Evolutionary conservation across 2,113 vertebrate species (phyloP), one percentile per base, ranked within the genome.

Genomic region (Camarhynchus parvulus): DNA sequence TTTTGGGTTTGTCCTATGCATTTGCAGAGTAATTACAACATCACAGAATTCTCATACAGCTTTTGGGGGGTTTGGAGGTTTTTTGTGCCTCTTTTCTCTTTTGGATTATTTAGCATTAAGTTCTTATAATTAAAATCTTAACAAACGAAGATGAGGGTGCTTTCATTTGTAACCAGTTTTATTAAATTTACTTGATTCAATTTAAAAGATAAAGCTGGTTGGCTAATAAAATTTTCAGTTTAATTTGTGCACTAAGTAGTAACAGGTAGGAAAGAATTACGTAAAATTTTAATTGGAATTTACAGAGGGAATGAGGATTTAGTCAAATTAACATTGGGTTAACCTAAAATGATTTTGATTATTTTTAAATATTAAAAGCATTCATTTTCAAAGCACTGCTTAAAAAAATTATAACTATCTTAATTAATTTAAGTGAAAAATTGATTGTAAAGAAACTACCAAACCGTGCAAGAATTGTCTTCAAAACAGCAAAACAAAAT

Each of bases 271-370:
- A 92, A 95, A 91, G 80, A 95, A 89, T 89, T 76, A 83, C 18
- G 41, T 92, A 83, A 86, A 96, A 91, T 80, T 90, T 90, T 92
- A 96, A 90, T 92, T 88, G 75, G 86, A 88, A 85, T 83, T 96
- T 96, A 95, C 55, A 80, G 59, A 52, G 58, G 31, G 46, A 95
- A 83, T 53, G 55, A 77, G 59, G 59, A 87, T 95, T 92, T 95
- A 83, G 50, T 85, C 27, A 89, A 89, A 94, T 90, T 90, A 95
- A 77, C 55, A 74, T 66, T 89, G 50, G 46, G 69, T 92, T 95
- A 86, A 62, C 55, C 31, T 90, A 80, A 94, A 90, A 91, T 74
- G n/a, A 39, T 76, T 90, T 64, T 68, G 10, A 80, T 89, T 77
- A 49, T 83, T 86, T 93, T 88, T 73, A 75, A 76, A 53, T 94